phyloP scores from a whole-genome alignment of 1,140 invertebrate genomes.

The Schlechtendalia chinensis region DNA sequence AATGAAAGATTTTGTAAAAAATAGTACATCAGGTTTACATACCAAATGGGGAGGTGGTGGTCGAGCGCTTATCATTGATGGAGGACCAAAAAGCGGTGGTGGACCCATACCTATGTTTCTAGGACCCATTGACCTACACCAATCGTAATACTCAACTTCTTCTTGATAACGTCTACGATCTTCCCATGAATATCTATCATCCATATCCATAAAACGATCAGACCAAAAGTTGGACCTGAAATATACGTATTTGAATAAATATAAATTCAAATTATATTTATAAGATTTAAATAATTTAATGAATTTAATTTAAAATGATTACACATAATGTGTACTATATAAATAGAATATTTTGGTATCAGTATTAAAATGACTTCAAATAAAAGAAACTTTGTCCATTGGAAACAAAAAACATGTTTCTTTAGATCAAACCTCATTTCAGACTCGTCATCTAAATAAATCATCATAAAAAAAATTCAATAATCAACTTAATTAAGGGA shows the following conservation, averaged over 20 bases:
- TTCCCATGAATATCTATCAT: constrained; percentile 87
- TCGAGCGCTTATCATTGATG: constrained; percentile 25
- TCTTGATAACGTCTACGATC: constrained; percentile 77
- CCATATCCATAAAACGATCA: constrained; percentile 65
- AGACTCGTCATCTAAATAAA: constrained; percentile 40
- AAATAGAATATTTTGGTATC: neutral
- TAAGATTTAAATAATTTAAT: constrained; percentile 15
- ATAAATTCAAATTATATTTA: too few relatives aligned
- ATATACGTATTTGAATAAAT: too few relatives aligned
- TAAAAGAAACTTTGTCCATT: constrained; percentile 7
- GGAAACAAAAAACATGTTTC: constrained; percentile 16
- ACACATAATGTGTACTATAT: too few relatives aligned
- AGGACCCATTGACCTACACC: constrained; percentile 69
- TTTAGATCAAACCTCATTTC: neutral
- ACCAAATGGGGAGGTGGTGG: constrained; percentile 47
- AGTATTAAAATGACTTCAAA: constrained; percentile 40
- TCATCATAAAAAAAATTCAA: neutral
- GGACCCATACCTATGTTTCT: constrained; percentile 54
- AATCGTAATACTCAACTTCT: constrained; percentile 78
- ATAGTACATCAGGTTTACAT: neutral
- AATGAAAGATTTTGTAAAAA: too few relatives aligned
- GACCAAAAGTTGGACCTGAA: constrained; percentile 50
- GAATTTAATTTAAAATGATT: too few relatives aligned
- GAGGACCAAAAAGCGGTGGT: constrained; percentile 39
- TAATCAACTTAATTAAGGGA: too few relatives aligned